These are phyloP conservation scores for Hyperoplus immaculatus DNA, from an alignment of 2,797 vertebrate genomes.

Conservation along the genomic window DNA sequence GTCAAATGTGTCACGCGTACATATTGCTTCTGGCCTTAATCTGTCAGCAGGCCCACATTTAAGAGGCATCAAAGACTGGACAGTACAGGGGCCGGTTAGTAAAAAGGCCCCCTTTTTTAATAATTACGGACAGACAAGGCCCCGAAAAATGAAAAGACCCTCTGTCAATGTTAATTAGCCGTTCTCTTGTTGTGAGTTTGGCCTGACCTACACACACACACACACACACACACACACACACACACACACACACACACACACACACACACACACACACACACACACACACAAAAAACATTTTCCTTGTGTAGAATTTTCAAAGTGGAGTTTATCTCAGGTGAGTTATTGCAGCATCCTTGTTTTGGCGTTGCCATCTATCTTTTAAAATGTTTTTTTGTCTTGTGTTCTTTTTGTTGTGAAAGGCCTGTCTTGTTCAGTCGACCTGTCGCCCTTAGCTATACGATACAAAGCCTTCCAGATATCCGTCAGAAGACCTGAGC, in stretches of 20 bases:
- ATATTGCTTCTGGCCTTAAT: slow-evolving; percentile 79
- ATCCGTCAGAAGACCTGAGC: background rate
- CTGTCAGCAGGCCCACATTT: slow-evolving; percentile 92
- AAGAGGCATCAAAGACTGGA: slow-evolving; percentile 88
- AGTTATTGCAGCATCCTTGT: slow-evolving; percentile 31
- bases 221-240: slow-evolving; percentile 22
- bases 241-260: slow-evolving; percentile 21
- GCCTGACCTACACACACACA: slow-evolving; percentile 58
- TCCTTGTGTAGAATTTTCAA: slow-evolving; percentile 36
- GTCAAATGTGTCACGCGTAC: slow-evolving; percentile 75
- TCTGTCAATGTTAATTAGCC: slow-evolving; percentile 90
- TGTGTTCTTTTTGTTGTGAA: slow-evolving; percentile 42
- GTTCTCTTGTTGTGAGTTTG: slow-evolving; percentile 80
- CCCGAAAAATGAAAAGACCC: slow-evolving; percentile 88
- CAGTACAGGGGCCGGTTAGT: slow-evolving; percentile 77
- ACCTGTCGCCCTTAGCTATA: background rate
- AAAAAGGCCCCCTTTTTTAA: slow-evolving; percentile 86
- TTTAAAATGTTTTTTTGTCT: slow-evolving; percentile 47
- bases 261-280: too few relatives aligned
- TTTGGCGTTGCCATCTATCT: slow-evolving; percentile 44
- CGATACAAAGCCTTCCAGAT: background rate
- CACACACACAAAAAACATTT: background rate
- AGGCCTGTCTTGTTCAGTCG: background rate
- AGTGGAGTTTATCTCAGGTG: slow-evolving; percentile 57
- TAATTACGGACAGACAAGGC: slow-evolving; percentile 91